Evolutionary conservation across 2,113 vertebrate species (phyloP).

Genomic region (Scortum barcoo): DNA sequence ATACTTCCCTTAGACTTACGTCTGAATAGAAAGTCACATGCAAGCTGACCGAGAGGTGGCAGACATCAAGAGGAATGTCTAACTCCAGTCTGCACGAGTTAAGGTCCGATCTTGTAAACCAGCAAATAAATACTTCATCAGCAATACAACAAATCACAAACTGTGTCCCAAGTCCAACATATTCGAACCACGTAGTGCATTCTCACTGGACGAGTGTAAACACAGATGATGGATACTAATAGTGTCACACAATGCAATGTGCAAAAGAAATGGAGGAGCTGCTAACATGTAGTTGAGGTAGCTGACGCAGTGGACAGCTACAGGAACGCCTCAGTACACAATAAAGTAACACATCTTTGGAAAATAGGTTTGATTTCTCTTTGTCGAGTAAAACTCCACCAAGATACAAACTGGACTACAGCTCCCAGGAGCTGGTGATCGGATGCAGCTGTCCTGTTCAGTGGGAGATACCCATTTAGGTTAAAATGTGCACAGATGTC

Average conservation of each 20-base stretch:
- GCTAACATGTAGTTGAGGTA: neutral
- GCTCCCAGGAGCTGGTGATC: neutral
- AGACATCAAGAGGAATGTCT: conserved; percentile 34
- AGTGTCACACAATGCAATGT: neutral
- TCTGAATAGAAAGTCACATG: conserved; percentile 35
- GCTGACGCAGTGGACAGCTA: neutral
- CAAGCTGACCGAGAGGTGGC: neutral
- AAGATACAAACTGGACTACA: neutral
- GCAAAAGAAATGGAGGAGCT: neutral
- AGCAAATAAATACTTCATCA: conserved; percentile 25
- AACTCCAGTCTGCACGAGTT: neutral
- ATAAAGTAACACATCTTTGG: conserved; percentile 28
- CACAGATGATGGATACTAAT: neutral
- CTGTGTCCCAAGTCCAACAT: conserved; percentile 12
- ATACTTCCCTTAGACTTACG: conserved; percentile 16
- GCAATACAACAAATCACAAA: neutral
- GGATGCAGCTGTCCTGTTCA: neutral
- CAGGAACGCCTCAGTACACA: conserved; percentile 12
- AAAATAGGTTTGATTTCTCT: conserved; percentile 1
- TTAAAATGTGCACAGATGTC: neutral
- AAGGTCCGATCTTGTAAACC: conserved; percentile 27
- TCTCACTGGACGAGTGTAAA: neutral
- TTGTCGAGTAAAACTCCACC: neutral
- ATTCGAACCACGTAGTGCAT: conserved; percentile 1
- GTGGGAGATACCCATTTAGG: neutral